Conservation (phyloP, 2,113 vertebrate species). For the Carollia perspicillata region DNA sequence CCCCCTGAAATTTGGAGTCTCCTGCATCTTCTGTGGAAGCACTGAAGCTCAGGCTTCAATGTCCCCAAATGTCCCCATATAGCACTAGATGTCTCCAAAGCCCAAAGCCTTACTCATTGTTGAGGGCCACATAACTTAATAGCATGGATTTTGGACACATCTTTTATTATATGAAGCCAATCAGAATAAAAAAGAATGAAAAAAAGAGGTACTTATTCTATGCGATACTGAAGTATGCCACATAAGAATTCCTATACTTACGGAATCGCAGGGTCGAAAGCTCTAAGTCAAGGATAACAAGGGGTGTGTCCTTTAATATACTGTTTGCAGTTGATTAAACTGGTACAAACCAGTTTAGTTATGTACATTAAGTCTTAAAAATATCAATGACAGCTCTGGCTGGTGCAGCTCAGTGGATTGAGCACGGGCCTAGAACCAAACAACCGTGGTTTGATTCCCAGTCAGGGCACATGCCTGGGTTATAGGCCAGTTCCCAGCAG, state of each 20-base stretch:
- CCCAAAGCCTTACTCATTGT: background rate
- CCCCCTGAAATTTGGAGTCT: background rate
- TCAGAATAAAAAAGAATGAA: background rate
- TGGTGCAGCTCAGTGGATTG: too few species aligned
- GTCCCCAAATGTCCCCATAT: too few species aligned
- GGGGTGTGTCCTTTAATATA: background rate
- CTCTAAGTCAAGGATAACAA: background rate
- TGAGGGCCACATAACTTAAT: background rate
- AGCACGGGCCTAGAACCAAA: too few species aligned
- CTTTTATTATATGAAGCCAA: background rate
- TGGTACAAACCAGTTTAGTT: background rate
- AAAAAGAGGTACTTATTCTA: background rate
- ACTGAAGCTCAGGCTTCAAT: background rate
- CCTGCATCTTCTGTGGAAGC: background rate
- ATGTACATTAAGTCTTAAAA: background rate
- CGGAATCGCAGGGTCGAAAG: background rate
- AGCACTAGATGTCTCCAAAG: background rate
- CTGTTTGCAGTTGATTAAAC: background rate
- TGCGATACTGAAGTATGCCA: background rate
- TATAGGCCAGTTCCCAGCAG: too few species aligned
- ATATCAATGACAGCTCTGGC: background rate
- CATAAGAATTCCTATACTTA: background rate
- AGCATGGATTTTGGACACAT: background rate
- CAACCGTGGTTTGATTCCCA: too few species aligned
- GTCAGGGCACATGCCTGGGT: too few species aligned